Conservation (phyloP, 2,888 invertebrate genomes). For the Leucania comma region DNA sequence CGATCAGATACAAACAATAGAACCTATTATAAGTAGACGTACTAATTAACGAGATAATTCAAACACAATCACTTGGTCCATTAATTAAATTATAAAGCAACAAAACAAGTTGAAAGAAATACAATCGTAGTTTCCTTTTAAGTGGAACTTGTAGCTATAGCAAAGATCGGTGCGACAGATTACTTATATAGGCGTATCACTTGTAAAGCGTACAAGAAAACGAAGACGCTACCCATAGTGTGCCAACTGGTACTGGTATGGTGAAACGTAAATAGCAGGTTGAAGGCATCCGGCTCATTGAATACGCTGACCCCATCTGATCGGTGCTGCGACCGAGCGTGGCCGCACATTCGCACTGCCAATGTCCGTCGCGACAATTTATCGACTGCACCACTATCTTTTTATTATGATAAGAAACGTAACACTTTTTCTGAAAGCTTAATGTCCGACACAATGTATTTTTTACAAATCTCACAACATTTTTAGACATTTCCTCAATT, state of each 20-base stretch:
- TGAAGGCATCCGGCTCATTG: conserved; percentile 89
- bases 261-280: conserved; percentile 90
- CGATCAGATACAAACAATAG: conserved; percentile 37
- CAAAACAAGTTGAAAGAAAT: conserved; percentile 31
- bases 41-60: conserved; percentile 43
- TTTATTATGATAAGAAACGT: conserved; percentile 43
- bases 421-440: conserved; percentile 26
- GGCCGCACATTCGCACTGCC: conserved; percentile 78
- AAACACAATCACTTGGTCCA: conserved; percentile 42
- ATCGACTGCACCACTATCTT: conserved; percentile 47
- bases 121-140: conserved; percentile 51
- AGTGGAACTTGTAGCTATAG: conserved; percentile 42
- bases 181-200: conserved; percentile 68
- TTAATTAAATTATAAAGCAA: conserved; percentile 51
- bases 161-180: conserved; percentile 58
- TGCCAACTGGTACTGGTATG: conserved; percentile 88
- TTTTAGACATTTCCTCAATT: conserved; percentile 21
- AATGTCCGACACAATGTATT: conserved; percentile 12
- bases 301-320: conserved; percentile 90
- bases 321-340: conserved; percentile 79
- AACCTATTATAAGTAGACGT: conserved; percentile 11
- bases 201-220: conserved; percentile 76
- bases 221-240: conserved; percentile 85
- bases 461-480: conserved; percentile 1
- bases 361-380: conserved; percentile 67